Evolutionary conservation across 2,113 vertebrate genomes (phyloP).

Genomic region (Hippocampus mohnikei): DNA sequence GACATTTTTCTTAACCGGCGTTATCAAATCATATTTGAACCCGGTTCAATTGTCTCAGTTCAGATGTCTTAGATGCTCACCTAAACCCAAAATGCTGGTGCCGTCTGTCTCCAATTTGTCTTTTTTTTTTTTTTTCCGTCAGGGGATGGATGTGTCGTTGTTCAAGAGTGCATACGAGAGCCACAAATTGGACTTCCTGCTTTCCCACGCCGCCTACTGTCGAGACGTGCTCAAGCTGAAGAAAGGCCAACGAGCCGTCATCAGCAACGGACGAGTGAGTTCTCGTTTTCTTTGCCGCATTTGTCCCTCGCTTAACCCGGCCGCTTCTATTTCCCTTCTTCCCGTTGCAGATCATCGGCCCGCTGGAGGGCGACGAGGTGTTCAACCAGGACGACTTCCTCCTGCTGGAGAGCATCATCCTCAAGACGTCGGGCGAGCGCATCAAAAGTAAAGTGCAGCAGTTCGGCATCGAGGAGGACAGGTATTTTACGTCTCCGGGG

Average conservation of each 20-base stretch:
- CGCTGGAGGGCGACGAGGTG: conserved; percentile 83
- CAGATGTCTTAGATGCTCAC: too few species aligned
- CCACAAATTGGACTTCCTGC: conserved; percentile 85
- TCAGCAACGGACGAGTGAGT: conserved; percentile 95
- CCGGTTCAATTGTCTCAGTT: too few species aligned
- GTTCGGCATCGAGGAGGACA: conserved; percentile 86
- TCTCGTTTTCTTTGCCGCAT: background rate
- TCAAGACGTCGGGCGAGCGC: conserved; percentile 92
- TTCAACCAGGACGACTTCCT: conserved; percentile 98
- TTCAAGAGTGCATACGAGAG: conserved; percentile 86
- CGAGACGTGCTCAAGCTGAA: conserved; percentile 90
- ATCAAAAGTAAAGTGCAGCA: conserved; percentile 90
- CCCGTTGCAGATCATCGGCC: conserved; percentile 85
- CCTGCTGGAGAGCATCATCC: conserved; percentile 91
- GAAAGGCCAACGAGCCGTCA: conserved; percentile 88
- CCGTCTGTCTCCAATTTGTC: background rate
- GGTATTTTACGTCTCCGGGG: conserved; percentile 62
- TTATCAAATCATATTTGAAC: too few species aligned
- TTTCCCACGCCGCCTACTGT: conserved; percentile 87
- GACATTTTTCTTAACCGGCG: too few species aligned
- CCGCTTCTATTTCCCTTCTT: background rate
- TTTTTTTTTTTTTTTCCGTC: conserved; percentile 24
- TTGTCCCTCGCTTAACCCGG: background rate
- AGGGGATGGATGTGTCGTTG: conserved; percentile 90
- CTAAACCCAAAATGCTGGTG: too few species aligned